Conservation (phyloP, 2,797 vertebrate genomes). For the Hybognathus amarus region DNA sequence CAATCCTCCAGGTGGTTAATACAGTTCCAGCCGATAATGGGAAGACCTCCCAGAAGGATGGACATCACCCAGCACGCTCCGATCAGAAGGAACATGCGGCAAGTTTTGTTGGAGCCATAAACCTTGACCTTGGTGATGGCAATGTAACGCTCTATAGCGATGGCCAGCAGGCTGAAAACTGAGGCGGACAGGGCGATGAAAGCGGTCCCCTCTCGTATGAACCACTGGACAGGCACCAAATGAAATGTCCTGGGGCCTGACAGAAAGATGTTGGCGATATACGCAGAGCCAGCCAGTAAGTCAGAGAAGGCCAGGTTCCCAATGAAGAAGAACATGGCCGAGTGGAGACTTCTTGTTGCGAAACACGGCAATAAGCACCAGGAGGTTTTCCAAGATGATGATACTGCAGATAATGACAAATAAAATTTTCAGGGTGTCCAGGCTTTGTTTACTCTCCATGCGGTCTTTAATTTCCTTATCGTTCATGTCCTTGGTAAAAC, state of each 20-base stretch:
- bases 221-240: conserved; percentile 90
- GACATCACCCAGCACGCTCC: conserved; percentile 92
- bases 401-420: conserved; percentile 87
- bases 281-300: conserved; percentile 88
- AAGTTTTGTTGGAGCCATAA: conserved; percentile 87
- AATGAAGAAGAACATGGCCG: conserved; percentile 97
- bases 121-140: conserved; percentile 93
- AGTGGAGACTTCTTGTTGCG: conserved; percentile 95
- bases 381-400: conserved; percentile 91
- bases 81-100: conserved; percentile 93
- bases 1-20: conserved; percentile 80
- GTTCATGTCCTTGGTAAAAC: conserved; percentile 80
- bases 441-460: conserved; percentile 43
- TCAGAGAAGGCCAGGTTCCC: conserved; percentile 94
- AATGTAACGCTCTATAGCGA: conserved; percentile 93
- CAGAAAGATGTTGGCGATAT: conserved; percentile 89
- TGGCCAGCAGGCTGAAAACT: conserved; percentile 93
- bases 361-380: conserved; percentile 88
- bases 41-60: conserved; percentile 87
- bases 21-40: conserved; percentile 97
- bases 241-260: conserved; percentile 84
- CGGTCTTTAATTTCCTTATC: neutral
- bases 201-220: conserved; percentile 90
- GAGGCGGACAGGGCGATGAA: conserved; percentile 93
- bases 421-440: conserved; percentile 70